A percentile compares a stretch with the other conserved stretches of the same genome.
These are phyloP conservation scores for Platycercus adscitus DNA, from an alignment of 2,113 vertebrate genomes.

Conservation along the genomic window DNA sequence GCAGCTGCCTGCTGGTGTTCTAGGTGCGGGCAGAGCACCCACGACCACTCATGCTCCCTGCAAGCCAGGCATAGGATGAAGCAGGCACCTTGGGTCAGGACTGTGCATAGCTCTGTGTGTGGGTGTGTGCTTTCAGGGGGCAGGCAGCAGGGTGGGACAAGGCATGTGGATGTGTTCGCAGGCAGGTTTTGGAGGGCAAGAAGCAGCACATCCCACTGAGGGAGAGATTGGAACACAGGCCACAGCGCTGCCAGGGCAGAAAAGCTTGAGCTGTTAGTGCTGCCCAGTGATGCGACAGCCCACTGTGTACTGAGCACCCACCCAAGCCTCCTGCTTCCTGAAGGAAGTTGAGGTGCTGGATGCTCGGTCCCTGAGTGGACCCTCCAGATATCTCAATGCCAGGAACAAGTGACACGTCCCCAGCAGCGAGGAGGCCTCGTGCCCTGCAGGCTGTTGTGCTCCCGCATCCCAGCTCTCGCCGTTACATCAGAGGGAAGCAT, in stretches of 20 bases:
- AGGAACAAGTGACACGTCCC: background rate
- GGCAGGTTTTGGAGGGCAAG: background rate
- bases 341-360: background rate
- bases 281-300: rapidly evolving
- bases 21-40: rapidly evolving
- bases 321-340: background rate
- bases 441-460: background rate
- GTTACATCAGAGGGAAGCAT: background rate
- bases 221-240: background rate
- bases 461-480: background rate
- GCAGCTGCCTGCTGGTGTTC: background rate
- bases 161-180: background rate
- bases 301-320: background rate
- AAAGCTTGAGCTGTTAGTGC: background rate
- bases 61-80: rapidly evolving
- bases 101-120: background rate
- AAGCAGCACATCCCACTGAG: background rate
- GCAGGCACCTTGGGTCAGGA: background rate
- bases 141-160: background rate
- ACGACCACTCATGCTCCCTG: rapidly evolving
- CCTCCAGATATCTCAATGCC: background rate
- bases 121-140: background rate
- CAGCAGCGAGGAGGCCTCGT: background rate
- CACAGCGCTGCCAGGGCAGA: background rate
- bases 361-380: background rate